Evolutionary conservation across 1,140 invertebrate species (phyloP), one percentile per base, ranked within the genome.

Genomic region (Polyergus mexicanus): DNA sequence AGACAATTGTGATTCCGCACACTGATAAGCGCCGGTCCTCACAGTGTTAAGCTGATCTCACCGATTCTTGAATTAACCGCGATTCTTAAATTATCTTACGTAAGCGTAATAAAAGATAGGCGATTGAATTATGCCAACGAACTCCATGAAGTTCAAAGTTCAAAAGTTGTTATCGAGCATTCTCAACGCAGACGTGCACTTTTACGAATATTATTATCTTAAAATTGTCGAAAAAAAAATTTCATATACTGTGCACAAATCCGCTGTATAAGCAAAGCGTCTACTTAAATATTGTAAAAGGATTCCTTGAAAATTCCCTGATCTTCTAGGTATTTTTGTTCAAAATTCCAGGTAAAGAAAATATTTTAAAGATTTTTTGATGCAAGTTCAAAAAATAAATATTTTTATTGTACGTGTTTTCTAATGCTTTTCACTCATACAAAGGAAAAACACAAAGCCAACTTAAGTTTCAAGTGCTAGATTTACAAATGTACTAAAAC

Each of bases 101-200:
- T 87, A 86, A 83, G 44, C n/a, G n/a, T 19, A 62, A 56, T 65
- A 75, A 85, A 85, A 62, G 81, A 87, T 80, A 88, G 22, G 28
- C 16, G 8, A 28, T 38, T 51, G 80, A 87, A 80, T 75, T 88
- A 74, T 86, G 84, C 66, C 86, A 88, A 88, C 47, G 84, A 80
- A 44, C 62, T 76, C 54, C 2, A 13, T 13, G 8, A 68, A 87
- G 86, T 86, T 86, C 86, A 88, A 86, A 80, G 25, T 28, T 28
- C 25, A 28, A 28, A 28, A 28, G 25, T 28, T 80, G 84, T 88
- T 88, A 88, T 88, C 86, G 19, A 22, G 10, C 10, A 19, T 6
- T 44, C 1, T 16, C 25, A 28, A 75, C 32, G 16, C 22, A 80
- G 3, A 69, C n/a, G 32, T 80, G 63, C 44, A 80, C 32, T 80